Base-by-base conservation (phyloP, 2,797 vertebrate species). In the Manis pentadactyla region DNA sequence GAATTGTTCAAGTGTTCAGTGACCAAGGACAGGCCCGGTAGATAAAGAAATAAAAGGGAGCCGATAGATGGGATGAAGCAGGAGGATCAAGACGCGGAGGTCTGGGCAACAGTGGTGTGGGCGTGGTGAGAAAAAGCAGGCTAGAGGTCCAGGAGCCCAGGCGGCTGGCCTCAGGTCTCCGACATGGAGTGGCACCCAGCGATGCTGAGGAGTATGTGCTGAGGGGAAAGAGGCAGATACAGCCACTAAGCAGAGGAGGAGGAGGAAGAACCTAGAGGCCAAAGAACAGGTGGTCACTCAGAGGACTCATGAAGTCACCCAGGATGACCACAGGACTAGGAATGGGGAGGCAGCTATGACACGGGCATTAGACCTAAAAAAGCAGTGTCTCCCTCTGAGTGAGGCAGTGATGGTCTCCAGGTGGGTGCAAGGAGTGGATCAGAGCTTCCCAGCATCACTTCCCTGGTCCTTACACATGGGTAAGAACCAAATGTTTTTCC, bases 221-320 rank as follows among this genome's bases (percentile, higher is more conserved):
- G 4, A 42, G 27, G 18, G 27, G 29, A 66, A 83, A 64, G 46
- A 59, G 31, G 49, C 23, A 19, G 57, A 11, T 5, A 27, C 34
- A 25, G 12, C 18, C 42, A 18, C 61, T 1, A n/a, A 25, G 17
- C 2, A 6, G 10, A 19, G 7, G 3, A 19, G 7, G 3, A 27
- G 21, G n/a, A 12, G 14, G 7, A 77, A 19, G 13, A n/a, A 79
- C 7, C 10, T 1, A 2, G 19, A 46, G 9, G 1, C 42, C 57
- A 31, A 71, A 31, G 29, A n/a, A 10, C 2, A 46, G 31, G 0
- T 10, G n/a, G 53, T 49, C 55, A 34, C 1, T 88, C 74, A 55
- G n/a, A 7, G 1, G 13, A 37, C 39, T 21, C 2, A 0, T 34
- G 37, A 75, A 19, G 25, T 63, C 57, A 39, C 25, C 42, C 42